A percentile compares a stretch with the other conserved stretches of the same genome.
These are phyloP conservation scores for Andrena trimmerana DNA, from an alignment of 2,888 invertebrate species.

Conservation along the genomic window DNA sequence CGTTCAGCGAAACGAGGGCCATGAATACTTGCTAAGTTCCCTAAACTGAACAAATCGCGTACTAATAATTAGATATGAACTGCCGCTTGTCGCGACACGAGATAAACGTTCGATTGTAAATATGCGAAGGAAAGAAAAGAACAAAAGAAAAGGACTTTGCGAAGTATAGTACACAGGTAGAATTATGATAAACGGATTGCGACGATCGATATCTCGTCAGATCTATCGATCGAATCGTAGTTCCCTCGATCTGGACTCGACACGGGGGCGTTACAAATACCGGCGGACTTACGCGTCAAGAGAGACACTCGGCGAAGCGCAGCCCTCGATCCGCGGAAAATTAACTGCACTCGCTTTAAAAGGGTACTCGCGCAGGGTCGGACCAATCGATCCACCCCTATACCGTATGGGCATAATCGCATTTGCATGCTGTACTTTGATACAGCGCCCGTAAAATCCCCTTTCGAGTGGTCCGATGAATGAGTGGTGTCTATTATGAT, in stretches of 20 bases:
- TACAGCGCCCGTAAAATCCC: slow-evolving; percentile 65
- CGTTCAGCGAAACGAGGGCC: slow-evolving; percentile 28
- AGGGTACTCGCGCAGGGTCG: slow-evolving; percentile 57
- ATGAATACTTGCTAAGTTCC: slow-evolving; percentile 28
- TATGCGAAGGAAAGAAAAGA: too few species aligned
- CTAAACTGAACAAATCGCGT: background rate
- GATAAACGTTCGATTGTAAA: background rate
- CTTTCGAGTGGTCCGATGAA: slow-evolving; percentile 63
- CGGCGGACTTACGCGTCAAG: slow-evolving; percentile 9
- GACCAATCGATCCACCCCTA: slow-evolving; percentile 66
- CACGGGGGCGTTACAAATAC: background rate
- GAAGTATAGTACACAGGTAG: too few species aligned
- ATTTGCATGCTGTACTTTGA: slow-evolving; percentile 73
- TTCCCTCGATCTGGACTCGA: background rate
- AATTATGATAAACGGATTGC: too few species aligned
- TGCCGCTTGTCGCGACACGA: background rate
- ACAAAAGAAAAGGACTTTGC: too few species aligned
- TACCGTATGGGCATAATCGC: slow-evolving; percentile 69
- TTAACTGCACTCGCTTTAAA: slow-evolving; percentile 71
- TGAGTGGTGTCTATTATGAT: slow-evolving; percentile 57
- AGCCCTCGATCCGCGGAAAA: slow-evolving; percentile 63
- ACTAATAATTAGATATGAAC: background rate
- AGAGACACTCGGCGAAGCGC: slow-evolving; percentile 24
- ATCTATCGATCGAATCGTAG: background rate
- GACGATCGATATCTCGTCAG: too few species aligned